phyloP scores from a whole-genome alignment of 2,888 invertebrate genomes.

The Papilio demoleus region DNA sequence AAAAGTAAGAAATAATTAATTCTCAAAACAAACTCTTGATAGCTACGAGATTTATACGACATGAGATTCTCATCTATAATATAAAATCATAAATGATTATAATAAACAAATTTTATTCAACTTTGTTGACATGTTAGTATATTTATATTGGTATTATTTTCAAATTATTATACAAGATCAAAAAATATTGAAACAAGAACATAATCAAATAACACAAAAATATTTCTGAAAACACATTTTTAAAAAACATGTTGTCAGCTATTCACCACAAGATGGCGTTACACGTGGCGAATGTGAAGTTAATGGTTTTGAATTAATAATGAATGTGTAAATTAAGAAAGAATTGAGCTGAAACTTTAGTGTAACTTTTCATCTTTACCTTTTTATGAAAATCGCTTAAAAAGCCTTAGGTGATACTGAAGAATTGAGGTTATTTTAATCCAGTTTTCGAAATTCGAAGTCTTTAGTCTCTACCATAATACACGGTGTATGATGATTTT shows the following conservation, averaged over 20 bases:
- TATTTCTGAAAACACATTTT: neutral
- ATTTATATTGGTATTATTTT: neutral
- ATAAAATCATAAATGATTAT: too few relatives aligned
- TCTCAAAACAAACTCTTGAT: slow-evolving; percentile 63
- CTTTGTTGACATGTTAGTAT: slow-evolving; percentile 16
- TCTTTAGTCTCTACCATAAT: neutral
- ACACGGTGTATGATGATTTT: neutral
- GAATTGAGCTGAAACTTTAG: too few relatives aligned
- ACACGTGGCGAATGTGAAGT: neutral
- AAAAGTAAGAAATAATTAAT: slow-evolving; percentile 67
- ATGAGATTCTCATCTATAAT: slow-evolving; percentile 60
- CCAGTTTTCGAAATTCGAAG: neutral
- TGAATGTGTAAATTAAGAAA: too few relatives aligned
- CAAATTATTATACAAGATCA: too few relatives aligned
- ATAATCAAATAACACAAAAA: neutral
- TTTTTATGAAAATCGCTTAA: neutral
- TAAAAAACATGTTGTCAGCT: neutral
- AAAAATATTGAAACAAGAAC: too few relatives aligned
- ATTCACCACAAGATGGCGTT: slow-evolving; percentile 27
- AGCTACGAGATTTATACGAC: slow-evolving; percentile 66
- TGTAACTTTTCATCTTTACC: too few relatives aligned
- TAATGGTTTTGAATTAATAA: too few relatives aligned
- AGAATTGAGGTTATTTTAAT: too few relatives aligned
- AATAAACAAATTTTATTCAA: neutral
- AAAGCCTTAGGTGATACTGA: too few relatives aligned